These are phyloP conservation scores for Ischnus inquisitorius DNA, from an alignment of 2,888 invertebrate species.

Conservation along the genomic window DNA sequence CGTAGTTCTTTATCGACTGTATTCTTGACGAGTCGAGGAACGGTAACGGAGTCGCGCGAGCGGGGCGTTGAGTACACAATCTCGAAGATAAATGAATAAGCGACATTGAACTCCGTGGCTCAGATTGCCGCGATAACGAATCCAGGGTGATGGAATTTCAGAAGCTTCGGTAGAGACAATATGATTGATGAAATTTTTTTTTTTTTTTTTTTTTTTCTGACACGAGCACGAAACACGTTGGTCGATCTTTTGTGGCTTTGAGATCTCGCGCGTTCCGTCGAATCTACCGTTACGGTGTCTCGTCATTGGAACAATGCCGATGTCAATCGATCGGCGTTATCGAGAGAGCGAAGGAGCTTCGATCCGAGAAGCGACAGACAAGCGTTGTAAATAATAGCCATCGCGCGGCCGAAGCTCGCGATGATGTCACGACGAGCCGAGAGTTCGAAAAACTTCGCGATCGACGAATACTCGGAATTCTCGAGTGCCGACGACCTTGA, in stretches of 20 bases:
- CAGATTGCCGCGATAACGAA: background rate
- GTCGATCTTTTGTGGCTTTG: background rate
- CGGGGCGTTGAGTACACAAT: background rate
- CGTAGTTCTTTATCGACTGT: background rate
- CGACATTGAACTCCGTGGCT: background rate
- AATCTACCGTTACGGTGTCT: constrained; percentile 17
- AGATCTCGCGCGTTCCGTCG: constrained; percentile 6
- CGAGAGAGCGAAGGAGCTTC: background rate
- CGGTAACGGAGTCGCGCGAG: background rate
- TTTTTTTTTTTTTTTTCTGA: too few relatives aligned
- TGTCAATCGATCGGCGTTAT: constrained; percentile 46
- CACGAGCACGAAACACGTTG: too few relatives aligned
- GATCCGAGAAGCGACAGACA: constrained; percentile 11
- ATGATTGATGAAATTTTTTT: constrained; percentile 39
- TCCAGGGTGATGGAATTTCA: constrained; percentile 9
- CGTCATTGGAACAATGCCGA: constrained; percentile 47
- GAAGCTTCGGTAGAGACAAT: constrained; percentile 24
- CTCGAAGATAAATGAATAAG: background rate
- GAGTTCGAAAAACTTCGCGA: background rate
- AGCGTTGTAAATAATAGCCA: constrained; percentile 3
- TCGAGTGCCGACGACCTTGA: too few relatives aligned
- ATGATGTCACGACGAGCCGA: background rate
- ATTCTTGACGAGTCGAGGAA: constrained; percentile 19
- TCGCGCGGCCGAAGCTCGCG: background rate
- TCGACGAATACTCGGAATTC: too few relatives aligned